phyloP scores from a whole-genome alignment of 2,797 vertebrate species.

The Margarornis squamiger region DNA sequence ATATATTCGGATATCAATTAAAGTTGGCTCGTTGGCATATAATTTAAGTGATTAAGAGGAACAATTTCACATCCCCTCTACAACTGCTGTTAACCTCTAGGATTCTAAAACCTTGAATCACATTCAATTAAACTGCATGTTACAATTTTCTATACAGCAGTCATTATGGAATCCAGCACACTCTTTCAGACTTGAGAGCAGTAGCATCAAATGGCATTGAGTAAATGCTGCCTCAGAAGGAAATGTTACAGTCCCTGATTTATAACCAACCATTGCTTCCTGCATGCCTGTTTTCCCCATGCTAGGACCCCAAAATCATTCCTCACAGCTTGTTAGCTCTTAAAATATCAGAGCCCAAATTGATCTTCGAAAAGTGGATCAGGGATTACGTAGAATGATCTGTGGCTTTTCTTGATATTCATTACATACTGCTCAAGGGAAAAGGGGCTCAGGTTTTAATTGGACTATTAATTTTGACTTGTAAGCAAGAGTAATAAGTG shows the following conservation, averaged over 20 bases:
- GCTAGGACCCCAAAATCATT: not conserved
- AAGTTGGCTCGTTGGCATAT: not conserved
- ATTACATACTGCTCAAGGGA: not conserved
- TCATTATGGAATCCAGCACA: not conserved
- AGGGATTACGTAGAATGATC: not conserved
- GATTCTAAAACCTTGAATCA: not conserved
- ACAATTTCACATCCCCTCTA: not conserved
- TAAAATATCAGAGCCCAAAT: not conserved
- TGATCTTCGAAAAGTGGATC: not conserved
- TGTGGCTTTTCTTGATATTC: not conserved
- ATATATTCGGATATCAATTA: not conserved
- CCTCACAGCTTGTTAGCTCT: not conserved
- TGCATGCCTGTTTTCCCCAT: not conserved
- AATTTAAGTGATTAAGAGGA: not conserved
- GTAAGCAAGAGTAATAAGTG: not conserved
- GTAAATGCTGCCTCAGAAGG: not conserved
- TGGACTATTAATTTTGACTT: slow-evolving; percentile 11
- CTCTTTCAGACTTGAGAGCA: not conserved
- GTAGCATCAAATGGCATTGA: not conserved
- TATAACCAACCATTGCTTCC: not conserved
- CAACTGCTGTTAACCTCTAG: not conserved
- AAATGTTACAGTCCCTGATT: not conserved
- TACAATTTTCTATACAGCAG: not conserved
- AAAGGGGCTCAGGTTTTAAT: not conserved
- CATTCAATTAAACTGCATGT: not conserved